Percentiles rank a stretch among this genome's conserved stretches.
These are phyloP conservation scores for Pyrrhia umbra DNA, from an alignment of 2,888 invertebrate species.

Conservation along the genomic window DNA sequence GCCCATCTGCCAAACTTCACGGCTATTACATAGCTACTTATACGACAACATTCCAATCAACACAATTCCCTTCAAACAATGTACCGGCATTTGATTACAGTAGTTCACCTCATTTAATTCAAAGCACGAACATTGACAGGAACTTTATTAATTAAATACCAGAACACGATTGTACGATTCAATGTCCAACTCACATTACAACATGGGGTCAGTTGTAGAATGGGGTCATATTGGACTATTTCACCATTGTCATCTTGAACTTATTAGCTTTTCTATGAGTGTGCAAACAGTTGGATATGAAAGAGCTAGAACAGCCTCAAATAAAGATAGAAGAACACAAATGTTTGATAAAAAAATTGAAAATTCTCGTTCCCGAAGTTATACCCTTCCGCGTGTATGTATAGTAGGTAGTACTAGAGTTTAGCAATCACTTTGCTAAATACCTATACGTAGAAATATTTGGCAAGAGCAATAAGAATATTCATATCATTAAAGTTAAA, in stretches of 20 bases:
- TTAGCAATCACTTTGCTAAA: too few relatives aligned
- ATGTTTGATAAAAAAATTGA: too few relatives aligned
- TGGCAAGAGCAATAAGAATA: too few relatives aligned
- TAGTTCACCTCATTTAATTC: conserved; percentile 48
- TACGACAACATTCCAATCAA: conserved; percentile 36
- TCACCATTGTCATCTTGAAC: background rate
- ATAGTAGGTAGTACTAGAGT: too few relatives aligned
- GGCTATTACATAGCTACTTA: background rate
- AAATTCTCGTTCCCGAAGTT: too few relatives aligned
- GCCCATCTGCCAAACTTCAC: too few relatives aligned
- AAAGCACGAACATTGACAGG: conserved; percentile 35
- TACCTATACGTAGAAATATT: too few relatives aligned
- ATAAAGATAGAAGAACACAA: too few relatives aligned
- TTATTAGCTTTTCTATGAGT: background rate
- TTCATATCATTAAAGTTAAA: too few relatives aligned
- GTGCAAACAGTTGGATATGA: too few relatives aligned
- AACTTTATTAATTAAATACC: conserved; percentile 62
- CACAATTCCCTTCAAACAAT: background rate
- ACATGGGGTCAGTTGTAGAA: conserved; percentile 28
- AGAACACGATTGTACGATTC: conserved; percentile 1
- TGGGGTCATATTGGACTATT: conserved; percentile 21
- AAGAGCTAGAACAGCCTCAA: too few relatives aligned
- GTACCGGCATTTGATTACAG: conserved; percentile 24
- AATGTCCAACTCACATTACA: conserved; percentile 30
- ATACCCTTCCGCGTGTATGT: too few relatives aligned